Evolutionary conservation across 2,113 vertebrate species (phyloP), one percentile per base, ranked within the genome.

Genomic region (Stercorarius parasiticus): DNA sequence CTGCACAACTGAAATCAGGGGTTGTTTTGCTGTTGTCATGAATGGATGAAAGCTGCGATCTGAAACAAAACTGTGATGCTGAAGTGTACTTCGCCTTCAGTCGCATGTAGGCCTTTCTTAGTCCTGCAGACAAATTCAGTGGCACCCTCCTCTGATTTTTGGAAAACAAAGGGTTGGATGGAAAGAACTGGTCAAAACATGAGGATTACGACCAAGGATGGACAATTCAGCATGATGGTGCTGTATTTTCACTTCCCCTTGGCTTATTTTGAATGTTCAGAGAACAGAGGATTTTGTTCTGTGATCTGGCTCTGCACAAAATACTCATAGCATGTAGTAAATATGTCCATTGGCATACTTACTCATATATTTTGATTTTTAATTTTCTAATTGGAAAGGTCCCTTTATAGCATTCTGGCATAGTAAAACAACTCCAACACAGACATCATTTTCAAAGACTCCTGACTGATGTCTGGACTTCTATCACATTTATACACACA

Each of bases 21-120:
- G 23, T 73, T 72, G n/a, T 74, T 96, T 90, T 80, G n/a, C 62
- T 69, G 16, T 94, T 97, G 78, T 82, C 70, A 42, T 82, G 85
- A 91, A 61, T 55, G 74, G 70, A 76, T 55, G 50, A 53, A 88
- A 74, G 65, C 25, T 11, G 66, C 89, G 38, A 38, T 38, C 55
- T 83, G 69, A 40, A 74, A 66, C 38, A 80, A 86, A 49, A 78
- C 78, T 16, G 45, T 43, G 67, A 82, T 91, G 47, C 29, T 76
- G 47, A 74, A 81, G 27, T 21, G 40, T 84, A 79, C 38, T 80
- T 91, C 32, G 45, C 17, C 29, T 82, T 47, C n/a, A 47, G 62
- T 55, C 45, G 58, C 56, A 32, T 18, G 21, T 29, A 32, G 36
- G 29, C 9, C 15, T 87, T 67, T 43, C 64, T 71, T 70, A 67